These are phyloP conservation scores for Tetranychus piercei DNA, from an alignment of 2,888 invertebrate genomes.

Conservation along the genomic window DNA sequence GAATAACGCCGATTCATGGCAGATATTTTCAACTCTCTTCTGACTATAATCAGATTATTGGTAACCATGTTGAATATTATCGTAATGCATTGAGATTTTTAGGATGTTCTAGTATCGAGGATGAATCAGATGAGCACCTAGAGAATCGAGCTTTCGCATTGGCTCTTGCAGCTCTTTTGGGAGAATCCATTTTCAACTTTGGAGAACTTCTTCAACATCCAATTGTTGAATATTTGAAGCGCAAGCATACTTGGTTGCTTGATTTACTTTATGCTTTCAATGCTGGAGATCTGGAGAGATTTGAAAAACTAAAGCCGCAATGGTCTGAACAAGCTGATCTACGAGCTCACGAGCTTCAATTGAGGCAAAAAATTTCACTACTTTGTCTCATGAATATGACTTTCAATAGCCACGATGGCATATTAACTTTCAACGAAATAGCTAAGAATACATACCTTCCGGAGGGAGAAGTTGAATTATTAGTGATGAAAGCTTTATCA, in stretches of 20 bases:
- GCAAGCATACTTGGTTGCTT: constrained; percentile 64
- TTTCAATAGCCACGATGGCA: constrained; percentile 67
- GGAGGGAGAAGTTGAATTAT: constrained; percentile 54
- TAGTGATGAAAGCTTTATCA: constrained; percentile 93
- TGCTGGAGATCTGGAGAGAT: constrained; percentile 56
- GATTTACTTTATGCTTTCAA: constrained; percentile 72
- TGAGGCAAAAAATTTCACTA: constrained; percentile 80
- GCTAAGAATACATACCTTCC: constrained; percentile 65
- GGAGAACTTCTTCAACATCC: constrained; percentile 92
- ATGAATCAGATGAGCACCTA: constrained; percentile 40
- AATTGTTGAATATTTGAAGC: constrained; percentile 62
- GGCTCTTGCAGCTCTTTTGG: constrained; percentile 78
- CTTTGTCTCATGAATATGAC: constrained; percentile 98
- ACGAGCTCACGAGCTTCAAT: constrained; percentile 53
- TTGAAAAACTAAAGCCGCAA: constrained; percentile 49
- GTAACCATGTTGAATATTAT: constrained; percentile 85
- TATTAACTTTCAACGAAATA: constrained; percentile 75
- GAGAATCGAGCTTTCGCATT: constrained; percentile 69
- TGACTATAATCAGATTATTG: constrained; percentile 62
- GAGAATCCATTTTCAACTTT: constrained; percentile 86
- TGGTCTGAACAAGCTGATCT: constrained; percentile 65
- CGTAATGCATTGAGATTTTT: constrained; percentile 64
- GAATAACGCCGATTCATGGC: constrained; percentile 79
- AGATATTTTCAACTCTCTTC: constrained; percentile 81
- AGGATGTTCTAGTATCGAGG: constrained; percentile 52